phyloP scores from a whole-genome alignment of 2,113 vertebrate genomes.

The Gambusia affinis region DNA sequence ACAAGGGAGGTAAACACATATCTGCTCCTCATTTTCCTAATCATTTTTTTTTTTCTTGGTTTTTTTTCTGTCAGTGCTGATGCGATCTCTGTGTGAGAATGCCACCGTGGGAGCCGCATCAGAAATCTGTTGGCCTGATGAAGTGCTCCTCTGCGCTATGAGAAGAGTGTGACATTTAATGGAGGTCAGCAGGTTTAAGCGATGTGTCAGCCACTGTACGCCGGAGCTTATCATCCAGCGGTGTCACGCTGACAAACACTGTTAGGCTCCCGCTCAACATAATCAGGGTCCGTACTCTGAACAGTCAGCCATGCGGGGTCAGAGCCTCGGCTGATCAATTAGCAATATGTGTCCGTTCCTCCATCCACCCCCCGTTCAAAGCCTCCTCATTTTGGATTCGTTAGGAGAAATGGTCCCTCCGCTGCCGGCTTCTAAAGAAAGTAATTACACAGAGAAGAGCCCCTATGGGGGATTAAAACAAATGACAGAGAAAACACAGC shows the following conservation, averaged over 20 bases:
- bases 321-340: slow-evolving; percentile 57
- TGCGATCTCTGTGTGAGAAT: neutral
- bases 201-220: slow-evolving; percentile 21
- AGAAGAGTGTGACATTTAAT: slow-evolving; percentile 38
- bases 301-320: slow-evolving; percentile 9
- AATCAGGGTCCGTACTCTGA: slow-evolving; percentile 10
- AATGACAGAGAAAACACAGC: slow-evolving; percentile 68
- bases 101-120: slow-evolving; percentile 2
- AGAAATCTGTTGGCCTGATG: slow-evolving; percentile 30
- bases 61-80: neutral
- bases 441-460: slow-evolving; percentile 72
- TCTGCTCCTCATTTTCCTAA: neutral
- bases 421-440: slow-evolving; percentile 63
- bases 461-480: slow-evolving; percentile 73
- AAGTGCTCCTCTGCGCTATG: slow-evolving; percentile 23
- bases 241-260: neutral
- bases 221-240: neutral
- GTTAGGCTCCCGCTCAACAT: slow-evolving; percentile 21
- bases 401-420: slow-evolving; percentile 64
- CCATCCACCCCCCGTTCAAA: slow-evolving; percentile 6
- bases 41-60: neutral
- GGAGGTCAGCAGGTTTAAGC: slow-evolving; percentile 47
- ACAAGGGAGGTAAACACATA: too few species aligned
- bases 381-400: slow-evolving; percentile 59
- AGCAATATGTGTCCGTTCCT: slow-evolving; percentile 37